Evolutionary conservation across 1,140 invertebrate species (phyloP).

Genomic region (Drosophila paulistorum): DNA sequence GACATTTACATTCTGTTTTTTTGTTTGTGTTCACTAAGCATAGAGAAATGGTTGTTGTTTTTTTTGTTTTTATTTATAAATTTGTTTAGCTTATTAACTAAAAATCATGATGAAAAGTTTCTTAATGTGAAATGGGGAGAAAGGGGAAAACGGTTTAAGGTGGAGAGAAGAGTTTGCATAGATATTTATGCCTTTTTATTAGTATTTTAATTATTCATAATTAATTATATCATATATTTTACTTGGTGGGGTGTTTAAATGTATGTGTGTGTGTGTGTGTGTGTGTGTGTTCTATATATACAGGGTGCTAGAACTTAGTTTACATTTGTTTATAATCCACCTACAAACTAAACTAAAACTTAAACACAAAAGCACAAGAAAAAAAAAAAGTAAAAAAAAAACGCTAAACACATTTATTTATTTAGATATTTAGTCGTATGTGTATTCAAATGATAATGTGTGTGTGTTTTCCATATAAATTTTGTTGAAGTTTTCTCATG

Average conservation of each 20-base stretch:
- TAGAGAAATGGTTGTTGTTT: background rate
- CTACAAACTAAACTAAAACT: slow-evolving; percentile 5
- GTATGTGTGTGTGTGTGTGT: background rate
- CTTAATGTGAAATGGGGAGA: background rate
- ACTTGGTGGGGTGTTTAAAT: slow-evolving; percentile 10
- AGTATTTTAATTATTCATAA: slow-evolving; percentile 3
- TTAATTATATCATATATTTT: slow-evolving; percentile 5
- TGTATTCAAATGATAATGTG: too few relatives aligned
- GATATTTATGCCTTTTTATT: background rate
- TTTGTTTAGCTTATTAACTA: slow-evolving; percentile 4
- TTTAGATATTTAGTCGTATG: background rate
- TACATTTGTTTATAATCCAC: background rate
- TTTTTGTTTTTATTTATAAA: background rate
- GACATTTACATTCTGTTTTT: background rate
- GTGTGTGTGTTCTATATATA: slow-evolving; percentile 2
- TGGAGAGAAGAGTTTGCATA: background rate
- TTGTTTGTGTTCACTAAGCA: background rate
- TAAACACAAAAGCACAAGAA: background rate
- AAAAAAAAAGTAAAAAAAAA: background rate
- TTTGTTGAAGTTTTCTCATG: too few relatives aligned
- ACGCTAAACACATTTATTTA: background rate
- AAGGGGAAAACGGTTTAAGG: background rate
- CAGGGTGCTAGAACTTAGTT: slow-evolving; percentile 6
- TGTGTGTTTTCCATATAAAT: too few relatives aligned
- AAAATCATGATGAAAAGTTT: background rate